phyloP scores from a whole-genome alignment of 2,888 invertebrate species.

The Malthinus flaveolus region DNA sequence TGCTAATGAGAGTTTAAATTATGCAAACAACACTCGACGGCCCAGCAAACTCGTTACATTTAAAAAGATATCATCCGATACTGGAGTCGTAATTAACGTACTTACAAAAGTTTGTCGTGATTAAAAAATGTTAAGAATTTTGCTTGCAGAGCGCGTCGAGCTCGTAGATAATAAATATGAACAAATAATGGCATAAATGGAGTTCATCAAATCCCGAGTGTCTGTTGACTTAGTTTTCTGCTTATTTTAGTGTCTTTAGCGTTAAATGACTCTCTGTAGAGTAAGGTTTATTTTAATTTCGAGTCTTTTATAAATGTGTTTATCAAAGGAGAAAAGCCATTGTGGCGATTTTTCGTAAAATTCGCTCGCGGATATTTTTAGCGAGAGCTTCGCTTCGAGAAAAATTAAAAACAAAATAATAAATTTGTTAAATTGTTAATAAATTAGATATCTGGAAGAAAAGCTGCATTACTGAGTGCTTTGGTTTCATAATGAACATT shows the following conservation, averaged over 20 bases:
- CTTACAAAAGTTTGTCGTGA: constrained; percentile 41
- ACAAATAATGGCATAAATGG: constrained; percentile 28
- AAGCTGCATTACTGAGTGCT: constrained; percentile 6
- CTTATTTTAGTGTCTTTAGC: constrained; percentile 23
- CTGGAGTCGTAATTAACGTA: constrained; percentile 45
- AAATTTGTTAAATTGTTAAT: constrained; percentile 9
- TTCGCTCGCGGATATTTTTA: background rate
- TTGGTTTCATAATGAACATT: constrained; percentile 12
- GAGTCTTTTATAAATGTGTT: background rate
- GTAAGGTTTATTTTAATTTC: constrained; percentile 1
- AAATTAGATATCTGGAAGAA: constrained; percentile 11
- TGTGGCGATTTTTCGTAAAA: background rate
- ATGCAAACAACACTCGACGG: constrained; percentile 36
- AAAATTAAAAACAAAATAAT: constrained; percentile 2
- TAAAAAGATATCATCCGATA: constrained; percentile 49
- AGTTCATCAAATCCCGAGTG: constrained; percentile 24
- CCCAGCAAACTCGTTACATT: constrained; percentile 41
- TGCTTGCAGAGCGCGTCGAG: constrained; percentile 13
- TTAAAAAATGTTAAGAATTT: constrained; percentile 31
- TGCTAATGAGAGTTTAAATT: constrained; percentile 45
- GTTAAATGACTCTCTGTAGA: constrained; percentile 21
- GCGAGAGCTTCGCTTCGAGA: background rate
- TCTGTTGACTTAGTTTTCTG: constrained; percentile 24
- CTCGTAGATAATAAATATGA: constrained; percentile 23
- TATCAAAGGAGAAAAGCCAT: background rate